Conservation (phyloP, 2,113 vertebrate genomes). For the Oceanites oceanicus region DNA sequence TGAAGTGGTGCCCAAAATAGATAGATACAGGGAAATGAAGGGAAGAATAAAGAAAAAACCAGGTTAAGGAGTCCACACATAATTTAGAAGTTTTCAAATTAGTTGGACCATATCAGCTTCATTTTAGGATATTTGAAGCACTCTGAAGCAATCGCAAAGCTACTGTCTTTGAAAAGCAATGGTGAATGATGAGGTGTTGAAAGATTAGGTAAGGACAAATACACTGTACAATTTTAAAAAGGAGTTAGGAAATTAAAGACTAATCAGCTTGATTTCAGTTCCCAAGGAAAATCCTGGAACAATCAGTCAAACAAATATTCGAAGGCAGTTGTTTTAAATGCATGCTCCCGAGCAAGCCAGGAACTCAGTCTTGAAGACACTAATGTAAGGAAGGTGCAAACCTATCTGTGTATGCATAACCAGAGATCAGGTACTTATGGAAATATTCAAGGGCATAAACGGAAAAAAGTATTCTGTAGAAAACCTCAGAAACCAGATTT, state of each 20-base stretch:
- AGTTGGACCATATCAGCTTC: neutral
- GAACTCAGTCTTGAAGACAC: neutral
- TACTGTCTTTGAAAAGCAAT: neutral
- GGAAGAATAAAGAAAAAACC: neutral
- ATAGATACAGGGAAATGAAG: neutral
- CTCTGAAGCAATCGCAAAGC: neutral
- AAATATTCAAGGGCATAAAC: neutral
- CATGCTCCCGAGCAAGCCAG: neutral
- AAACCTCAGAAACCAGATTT: neutral
- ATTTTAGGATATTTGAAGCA: neutral
- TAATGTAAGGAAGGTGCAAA: neutral
- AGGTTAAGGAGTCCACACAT: neutral
- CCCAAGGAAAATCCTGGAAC: neutral
- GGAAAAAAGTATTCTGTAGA: neutral
- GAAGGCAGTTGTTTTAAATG: neutral
- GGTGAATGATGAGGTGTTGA: neutral
- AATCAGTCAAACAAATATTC: neutral
- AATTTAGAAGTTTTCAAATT: neutral
- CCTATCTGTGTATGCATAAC: accelerated
- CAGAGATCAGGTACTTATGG: neutral
- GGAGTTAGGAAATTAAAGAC: neutral
- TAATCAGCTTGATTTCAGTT: neutral
- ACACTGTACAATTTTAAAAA: neutral
- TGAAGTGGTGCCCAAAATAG: neutral
- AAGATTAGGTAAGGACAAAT: neutral